Evolutionary conservation across 2,888 invertebrate genomes (phyloP), one percentile per base, ranked within the genome.

Genomic region (Idaea aversata): DNA sequence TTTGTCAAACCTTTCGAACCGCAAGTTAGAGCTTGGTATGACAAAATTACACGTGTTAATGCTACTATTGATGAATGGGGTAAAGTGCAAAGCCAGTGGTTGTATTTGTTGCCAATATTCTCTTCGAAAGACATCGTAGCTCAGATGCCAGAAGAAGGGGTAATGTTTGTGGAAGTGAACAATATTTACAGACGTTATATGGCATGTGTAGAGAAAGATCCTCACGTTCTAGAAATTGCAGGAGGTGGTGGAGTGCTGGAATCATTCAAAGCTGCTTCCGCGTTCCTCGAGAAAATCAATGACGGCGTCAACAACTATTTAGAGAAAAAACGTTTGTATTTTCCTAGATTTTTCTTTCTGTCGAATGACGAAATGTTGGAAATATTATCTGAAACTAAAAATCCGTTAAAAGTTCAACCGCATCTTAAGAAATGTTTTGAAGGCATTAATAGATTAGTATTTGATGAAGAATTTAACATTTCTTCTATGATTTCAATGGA

Each of bases 331-430:
- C 90, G 97, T 72, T 88, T 97, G 10, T 97, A 94, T 85, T 98
- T 98, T 82, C 96, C 97, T 59, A 94, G 98, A 83, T 97, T 98
- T 83, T 98, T 98, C 93, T 98, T 98, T 82, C 91, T 98, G 67
- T 98, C 98, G 5, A 98, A 98, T 83, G 97, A 97, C 79, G 98
- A 98, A 88, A 95, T 98, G 94, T 91, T 98, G 75, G 97, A 98
- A 88, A 97, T 98, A 76, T 92, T 98, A 69, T 97, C 97, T 0
- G 97, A 98, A 93, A 97, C 97, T 2, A 97, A 97, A 88, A 97
- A 97, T 82, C 97, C 97, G 0, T 86, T 95, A 6, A 94, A 96
- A 75, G 97, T 97, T 3, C 97, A 97, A 85, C 97, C 97, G 0
- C 97, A 97, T 91, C 88, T 98, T 65, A 96, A 96, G 82, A 97